Conservation (phyloP, 2,113 vertebrate genomes). For the Leucopternis melanops region DNA sequence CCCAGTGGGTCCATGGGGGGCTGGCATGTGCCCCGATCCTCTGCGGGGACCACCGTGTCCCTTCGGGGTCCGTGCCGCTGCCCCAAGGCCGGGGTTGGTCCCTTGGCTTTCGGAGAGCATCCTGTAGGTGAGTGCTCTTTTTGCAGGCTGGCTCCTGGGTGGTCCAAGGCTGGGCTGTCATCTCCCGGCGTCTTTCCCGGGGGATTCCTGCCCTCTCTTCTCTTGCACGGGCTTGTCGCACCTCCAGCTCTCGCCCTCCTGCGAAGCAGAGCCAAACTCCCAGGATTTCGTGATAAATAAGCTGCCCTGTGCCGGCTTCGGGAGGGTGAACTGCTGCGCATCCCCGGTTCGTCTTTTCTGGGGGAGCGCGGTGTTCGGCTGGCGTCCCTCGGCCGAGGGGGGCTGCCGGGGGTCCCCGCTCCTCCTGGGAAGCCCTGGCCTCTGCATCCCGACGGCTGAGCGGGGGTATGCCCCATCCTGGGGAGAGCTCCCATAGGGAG, state of each 20-base stretch:
- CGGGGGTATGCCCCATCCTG: neutral
- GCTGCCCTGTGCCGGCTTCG: neutral
- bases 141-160: neutral
- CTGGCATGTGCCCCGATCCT: neutral
- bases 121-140: neutral
- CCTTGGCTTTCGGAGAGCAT: neutral
- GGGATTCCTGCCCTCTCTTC: neutral
- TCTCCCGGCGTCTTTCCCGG: neutral
- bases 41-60: neutral
- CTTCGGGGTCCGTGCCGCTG: neutral
- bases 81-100: neutral
- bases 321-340: neutral
- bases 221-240: neutral
- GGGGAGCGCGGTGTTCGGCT: accelerated
- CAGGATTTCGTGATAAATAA: neutral
- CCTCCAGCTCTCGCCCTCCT: neutral
- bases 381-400: accelerated
- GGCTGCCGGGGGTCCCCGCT: neutral
- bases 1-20: neutral
- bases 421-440: neutral
- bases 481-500: neutral
- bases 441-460: accelerated
- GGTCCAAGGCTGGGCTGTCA: neutral
- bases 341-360: neutral
- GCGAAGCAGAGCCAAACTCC: neutral